phyloP scores from a whole-genome alignment of 2,888 invertebrate species.

The Lasiommata megera region DNA sequence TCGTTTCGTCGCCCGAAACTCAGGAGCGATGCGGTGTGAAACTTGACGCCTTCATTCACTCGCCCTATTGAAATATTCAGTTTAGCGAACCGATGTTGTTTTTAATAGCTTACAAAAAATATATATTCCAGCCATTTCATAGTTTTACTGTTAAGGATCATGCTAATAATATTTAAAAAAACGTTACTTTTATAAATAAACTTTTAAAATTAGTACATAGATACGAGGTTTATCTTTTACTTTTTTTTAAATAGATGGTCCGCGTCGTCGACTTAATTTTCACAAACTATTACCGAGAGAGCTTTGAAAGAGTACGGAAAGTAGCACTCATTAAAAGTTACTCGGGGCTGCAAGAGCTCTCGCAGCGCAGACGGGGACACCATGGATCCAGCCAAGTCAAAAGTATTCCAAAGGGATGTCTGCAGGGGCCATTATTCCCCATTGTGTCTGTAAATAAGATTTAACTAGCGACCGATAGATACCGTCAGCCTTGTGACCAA shows the following conservation, averaged over 20 bases:
- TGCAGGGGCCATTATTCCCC: slow-evolving; percentile 62
- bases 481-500: slow-evolving; percentile 49
- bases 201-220: no score
- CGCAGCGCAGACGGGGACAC: slow-evolving; percentile 53
- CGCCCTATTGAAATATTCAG: slow-evolving; percentile 70
- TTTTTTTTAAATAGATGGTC: not conserved
- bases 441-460: slow-evolving; percentile 73
- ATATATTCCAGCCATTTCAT: not conserved
- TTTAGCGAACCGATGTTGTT: slow-evolving; percentile 71
- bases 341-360: slow-evolving; percentile 57
- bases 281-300: slow-evolving; percentile 48
- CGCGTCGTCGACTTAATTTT: slow-evolving; percentile 44
- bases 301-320: slow-evolving; percentile 61
- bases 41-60: slow-evolving; percentile 77
- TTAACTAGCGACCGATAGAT: slow-evolving; percentile 59
- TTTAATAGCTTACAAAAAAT: slow-evolving; percentile 53
- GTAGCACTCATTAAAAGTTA: slow-evolving; percentile 73
- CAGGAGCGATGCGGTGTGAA: slow-evolving; percentile 75
- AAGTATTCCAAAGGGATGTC: slow-evolving; percentile 61
- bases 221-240: no score
- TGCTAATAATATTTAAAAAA: not conserved
- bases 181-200: not conserved
- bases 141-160: slow-evolving; percentile 6
- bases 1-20: slow-evolving; percentile 63
- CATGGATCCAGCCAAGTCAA: slow-evolving; percentile 51